phyloP scores from a whole-genome alignment of 2,797 vertebrate species.

The Gymnodraco acuticeps region DNA sequence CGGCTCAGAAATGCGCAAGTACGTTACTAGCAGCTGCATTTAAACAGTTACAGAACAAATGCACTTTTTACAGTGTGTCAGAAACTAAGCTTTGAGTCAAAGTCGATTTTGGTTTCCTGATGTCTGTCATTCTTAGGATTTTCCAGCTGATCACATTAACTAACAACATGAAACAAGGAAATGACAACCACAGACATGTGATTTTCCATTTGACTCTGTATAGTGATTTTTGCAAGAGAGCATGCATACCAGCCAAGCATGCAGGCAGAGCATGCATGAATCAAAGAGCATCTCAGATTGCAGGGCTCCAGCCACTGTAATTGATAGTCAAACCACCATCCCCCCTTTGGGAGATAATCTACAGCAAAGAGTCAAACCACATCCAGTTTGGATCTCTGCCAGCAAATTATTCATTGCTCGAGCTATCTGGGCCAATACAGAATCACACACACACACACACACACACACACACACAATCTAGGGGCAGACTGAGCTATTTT shows the following conservation, averaged over 20 bases:
- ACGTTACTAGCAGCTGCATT: constrained; percentile 64
- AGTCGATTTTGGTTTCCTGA: neutral
- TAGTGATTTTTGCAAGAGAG: constrained; percentile 47
- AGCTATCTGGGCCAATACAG: constrained; percentile 74
- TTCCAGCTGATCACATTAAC: constrained; percentile 27
- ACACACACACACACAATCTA: constrained; percentile 38
- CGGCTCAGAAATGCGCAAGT: constrained; percentile 31
- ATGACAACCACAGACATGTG: constrained; percentile 25
- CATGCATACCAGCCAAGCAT: constrained; percentile 58
- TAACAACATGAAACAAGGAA: constrained; percentile 24
- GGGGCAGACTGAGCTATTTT: constrained; percentile 67
- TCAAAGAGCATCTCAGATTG: constrained; percentile 72
- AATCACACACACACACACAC: constrained; percentile 52
- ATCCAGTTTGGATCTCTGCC: constrained; percentile 78
- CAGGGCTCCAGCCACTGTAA: constrained; percentile 75
- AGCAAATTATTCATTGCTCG: constrained; percentile 77
- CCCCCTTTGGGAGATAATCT: constrained; percentile 58
- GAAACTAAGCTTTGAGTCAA: neutral
- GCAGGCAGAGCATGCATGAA: constrained; percentile 66
- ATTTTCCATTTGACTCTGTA: neutral
- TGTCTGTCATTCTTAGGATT: constrained; percentile 16
- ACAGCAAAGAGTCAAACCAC: constrained; percentile 74
- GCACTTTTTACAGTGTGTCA: constrained; percentile 17
- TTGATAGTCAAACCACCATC: constrained; percentile 72
- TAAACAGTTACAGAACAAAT: constrained; percentile 44